phyloP scores from a whole-genome alignment of 2,113 vertebrate species.

The Sceloporus tristichus region DNA sequence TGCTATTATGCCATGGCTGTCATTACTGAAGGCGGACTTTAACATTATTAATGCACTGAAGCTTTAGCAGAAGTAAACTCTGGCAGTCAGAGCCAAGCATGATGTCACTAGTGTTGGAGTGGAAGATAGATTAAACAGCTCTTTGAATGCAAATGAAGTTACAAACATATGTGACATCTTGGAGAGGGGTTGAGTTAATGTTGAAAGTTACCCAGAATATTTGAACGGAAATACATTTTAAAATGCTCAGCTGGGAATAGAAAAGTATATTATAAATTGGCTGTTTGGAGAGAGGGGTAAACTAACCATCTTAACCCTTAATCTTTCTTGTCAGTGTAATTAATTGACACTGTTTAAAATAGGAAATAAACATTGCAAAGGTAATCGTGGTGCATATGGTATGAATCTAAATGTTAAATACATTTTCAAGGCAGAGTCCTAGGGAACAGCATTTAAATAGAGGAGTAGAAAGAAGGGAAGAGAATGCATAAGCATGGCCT shows the following conservation, averaged over 20 bases:
- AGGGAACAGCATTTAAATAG: neutral
- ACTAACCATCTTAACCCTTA: neutral
- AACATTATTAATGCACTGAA: constrained; percentile 15
- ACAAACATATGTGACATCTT: neutral
- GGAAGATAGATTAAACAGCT: neutral
- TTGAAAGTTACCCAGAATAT: neutral
- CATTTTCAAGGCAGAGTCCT: neutral
- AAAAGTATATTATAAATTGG: neutral
- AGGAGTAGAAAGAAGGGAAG: neutral
- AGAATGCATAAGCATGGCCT: neutral
- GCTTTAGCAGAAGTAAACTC: constrained; percentile 37
- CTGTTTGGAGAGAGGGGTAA: neutral
- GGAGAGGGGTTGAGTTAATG: neutral
- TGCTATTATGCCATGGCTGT: constrained; percentile 38
- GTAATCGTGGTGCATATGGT: neutral
- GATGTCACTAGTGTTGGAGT: neutral
- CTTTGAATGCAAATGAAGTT: constrained; percentile 27
- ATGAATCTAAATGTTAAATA: neutral
- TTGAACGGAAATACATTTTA: neutral
- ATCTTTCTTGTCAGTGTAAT: neutral
- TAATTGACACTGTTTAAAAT: neutral
- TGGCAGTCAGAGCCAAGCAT: neutral
- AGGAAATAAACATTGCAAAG: neutral
- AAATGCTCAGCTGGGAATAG: neutral
- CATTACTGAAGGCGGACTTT: constrained; percentile 27